These are phyloP conservation scores for Enteromius argenteus DNA, from an alignment of 2,797 vertebrate species.

Conservation along the genomic window DNA sequence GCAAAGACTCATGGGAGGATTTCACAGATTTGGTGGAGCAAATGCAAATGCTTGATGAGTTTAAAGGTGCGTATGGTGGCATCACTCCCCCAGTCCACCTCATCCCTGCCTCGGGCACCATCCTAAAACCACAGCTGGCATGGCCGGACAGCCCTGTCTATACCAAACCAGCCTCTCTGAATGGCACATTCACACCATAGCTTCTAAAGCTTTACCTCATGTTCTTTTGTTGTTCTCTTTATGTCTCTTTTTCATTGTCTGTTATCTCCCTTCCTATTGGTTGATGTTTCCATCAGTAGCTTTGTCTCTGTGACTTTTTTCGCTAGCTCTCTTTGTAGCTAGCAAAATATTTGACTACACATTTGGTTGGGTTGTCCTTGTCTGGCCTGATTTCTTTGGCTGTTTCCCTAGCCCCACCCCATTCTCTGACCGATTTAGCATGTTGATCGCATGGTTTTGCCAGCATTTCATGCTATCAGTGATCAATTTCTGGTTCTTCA, in stretches of 20 bases:
- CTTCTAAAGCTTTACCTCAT: constrained; percentile 11
- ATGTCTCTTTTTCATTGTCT: not conserved
- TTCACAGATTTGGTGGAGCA: constrained; percentile 92
- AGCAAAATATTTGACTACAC: constrained; percentile 9
- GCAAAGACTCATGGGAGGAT: constrained; percentile 95
- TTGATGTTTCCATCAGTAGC: not conserved
- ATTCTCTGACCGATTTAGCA: constrained; percentile 46
- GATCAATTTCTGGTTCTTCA: not conserved
- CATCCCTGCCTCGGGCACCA: constrained; percentile 41
- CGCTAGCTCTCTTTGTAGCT: constrained; percentile 20
- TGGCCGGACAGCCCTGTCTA: constrained; percentile 41
- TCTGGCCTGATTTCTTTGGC: constrained; percentile 15
- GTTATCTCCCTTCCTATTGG: constrained; percentile 10
- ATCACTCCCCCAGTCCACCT: constrained; percentile 70
- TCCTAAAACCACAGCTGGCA: constrained; percentile 48
- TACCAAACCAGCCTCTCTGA: constrained; percentile 18
- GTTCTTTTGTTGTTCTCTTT: constrained; percentile 8
- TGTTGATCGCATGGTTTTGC: constrained; percentile 52
- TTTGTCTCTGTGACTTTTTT: constrained; percentile 2
- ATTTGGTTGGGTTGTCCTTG: constrained; percentile 24
- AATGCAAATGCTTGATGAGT: constrained; percentile 85
- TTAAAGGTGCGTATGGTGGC: constrained; percentile 89
- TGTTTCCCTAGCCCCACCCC: constrained; percentile 18
- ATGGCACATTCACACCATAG: constrained; percentile 11
- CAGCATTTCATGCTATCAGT: constrained; percentile 24